These are phyloP conservation scores for Rhinophrynus dorsalis DNA, from an alignment of 2,797 vertebrate genomes.

Conservation along the genomic window DNA sequence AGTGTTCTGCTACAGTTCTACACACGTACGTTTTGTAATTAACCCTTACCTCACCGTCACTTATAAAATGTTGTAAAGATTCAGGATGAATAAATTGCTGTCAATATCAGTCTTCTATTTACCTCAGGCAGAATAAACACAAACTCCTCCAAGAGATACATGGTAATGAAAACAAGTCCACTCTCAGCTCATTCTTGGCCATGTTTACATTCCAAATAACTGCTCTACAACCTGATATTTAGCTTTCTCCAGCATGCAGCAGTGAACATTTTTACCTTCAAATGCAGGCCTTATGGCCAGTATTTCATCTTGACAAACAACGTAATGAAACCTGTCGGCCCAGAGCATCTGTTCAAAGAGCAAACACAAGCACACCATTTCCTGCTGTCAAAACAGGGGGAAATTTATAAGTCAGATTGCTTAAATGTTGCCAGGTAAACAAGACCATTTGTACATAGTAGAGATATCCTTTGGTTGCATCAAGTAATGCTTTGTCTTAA, in stretches of 20 bases:
- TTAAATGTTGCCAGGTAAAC: constrained; percentile 10
- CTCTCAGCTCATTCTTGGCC: neutral
- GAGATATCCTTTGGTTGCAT: constrained; percentile 9
- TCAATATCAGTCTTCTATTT: constrained; percentile 15
- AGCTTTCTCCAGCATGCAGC: constrained; percentile 16
- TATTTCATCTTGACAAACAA: constrained; percentile 44
- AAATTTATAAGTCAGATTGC: constrained; percentile 19
- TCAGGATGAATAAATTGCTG: too few relatives aligned
- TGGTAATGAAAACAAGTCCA: neutral
- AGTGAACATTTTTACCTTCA: constrained; percentile 16
- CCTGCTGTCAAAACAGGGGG: constrained; percentile 32
- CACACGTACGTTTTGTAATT: too few relatives aligned
- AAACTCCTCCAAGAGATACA: neutral
- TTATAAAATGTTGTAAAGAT: too few relatives aligned
- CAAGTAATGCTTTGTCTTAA: constrained; percentile 24
- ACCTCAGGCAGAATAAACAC: too few relatives aligned
- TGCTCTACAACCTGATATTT: constrained; percentile 10
- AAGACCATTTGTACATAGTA: constrained; percentile 7
- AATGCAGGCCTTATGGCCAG: constrained; percentile 17
- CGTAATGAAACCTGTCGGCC: constrained; percentile 32
- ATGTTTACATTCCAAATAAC: constrained; percentile 2
- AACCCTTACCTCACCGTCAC: too few relatives aligned
- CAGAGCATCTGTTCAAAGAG: constrained; percentile 25
- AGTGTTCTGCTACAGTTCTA: too few relatives aligned
- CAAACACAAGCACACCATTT: constrained; percentile 25